A percentile compares a stretch with the other conserved stretches of the same genome.
phyloP scores from a whole-genome alignment of 2,888 invertebrate genomes.

The Deroplatys truncata region DNA sequence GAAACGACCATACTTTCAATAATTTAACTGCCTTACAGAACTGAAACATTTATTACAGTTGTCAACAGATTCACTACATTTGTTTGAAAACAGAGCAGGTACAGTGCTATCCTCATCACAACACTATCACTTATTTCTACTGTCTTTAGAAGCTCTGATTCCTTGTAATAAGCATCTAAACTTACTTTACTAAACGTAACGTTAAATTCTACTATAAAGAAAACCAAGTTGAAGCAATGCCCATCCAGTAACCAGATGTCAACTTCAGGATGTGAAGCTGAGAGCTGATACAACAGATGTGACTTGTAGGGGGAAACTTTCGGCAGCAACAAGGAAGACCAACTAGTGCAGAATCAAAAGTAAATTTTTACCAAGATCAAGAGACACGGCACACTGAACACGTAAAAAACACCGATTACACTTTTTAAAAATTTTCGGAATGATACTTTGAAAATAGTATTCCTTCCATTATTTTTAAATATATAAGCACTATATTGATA shows the following conservation, averaged over 20 bases:
- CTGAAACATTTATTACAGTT: neutral
- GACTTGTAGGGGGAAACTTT: neutral
- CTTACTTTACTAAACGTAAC: neutral
- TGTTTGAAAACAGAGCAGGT: neutral
- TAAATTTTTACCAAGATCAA: conserved; percentile 12
- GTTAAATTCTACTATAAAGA: neutral
- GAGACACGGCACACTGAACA: conserved; percentile 29
- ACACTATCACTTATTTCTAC: conserved; percentile 17
- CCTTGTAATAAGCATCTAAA: neutral
- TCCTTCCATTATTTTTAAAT: conserved; percentile 30
- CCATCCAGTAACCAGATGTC: neutral
- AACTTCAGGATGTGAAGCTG: neutral
- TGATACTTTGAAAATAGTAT: conserved; percentile 34
- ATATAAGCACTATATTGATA: conserved; percentile 35
- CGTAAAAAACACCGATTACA: conserved; percentile 31
- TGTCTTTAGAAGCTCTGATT: conserved; percentile 29
- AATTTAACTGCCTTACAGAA: neutral
- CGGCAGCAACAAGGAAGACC: conserved; percentile 25
- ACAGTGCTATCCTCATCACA: neutral
- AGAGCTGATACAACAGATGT: neutral
- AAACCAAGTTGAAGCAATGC: conserved; percentile 13
- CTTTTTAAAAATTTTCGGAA: conserved; percentile 32
- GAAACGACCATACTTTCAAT: neutral
- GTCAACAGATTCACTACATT: neutral
- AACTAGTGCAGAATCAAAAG: conserved; percentile 27